phyloP scores from a whole-genome alignment of 2,113 vertebrate species.

The Hippocampus barbouri region DNA sequence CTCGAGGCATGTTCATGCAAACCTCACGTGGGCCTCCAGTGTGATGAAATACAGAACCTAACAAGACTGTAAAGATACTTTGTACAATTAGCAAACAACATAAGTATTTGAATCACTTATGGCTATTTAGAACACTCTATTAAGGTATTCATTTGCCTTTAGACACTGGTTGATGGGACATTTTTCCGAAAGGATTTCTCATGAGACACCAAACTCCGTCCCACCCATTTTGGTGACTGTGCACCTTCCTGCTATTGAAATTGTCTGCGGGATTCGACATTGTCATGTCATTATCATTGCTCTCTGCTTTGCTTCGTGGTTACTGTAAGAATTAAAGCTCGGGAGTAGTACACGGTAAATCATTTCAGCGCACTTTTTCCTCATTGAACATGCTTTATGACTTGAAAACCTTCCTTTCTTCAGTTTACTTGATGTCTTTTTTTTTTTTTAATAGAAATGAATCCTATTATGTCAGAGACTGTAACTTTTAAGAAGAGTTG shows the following conservation, averaged over 20 bases:
- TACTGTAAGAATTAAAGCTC: conserved; percentile 13
- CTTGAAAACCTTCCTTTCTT: conserved; percentile 17
- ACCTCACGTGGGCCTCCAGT: conserved; percentile 1
- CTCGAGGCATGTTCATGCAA: background rate
- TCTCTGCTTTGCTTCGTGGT: background rate
- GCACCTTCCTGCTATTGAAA: conserved; percentile 28
- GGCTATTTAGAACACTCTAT: conserved; percentile 18
- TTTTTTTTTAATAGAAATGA: conserved; percentile 8
- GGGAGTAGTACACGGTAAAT: conserved; percentile 23
- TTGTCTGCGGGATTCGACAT: conserved; percentile 21
- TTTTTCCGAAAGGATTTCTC: background rate
- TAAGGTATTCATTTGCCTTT: conserved; percentile 12
- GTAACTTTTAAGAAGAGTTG: background rate
- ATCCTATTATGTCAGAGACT: background rate
- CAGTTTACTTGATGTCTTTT: conserved; percentile 15
- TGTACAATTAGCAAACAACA: conserved; percentile 42
- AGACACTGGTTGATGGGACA: background rate
- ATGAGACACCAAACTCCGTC: conserved; percentile 14
- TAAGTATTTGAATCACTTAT: conserved; percentile 38
- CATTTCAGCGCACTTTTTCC: conserved; percentile 44
- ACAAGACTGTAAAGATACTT: background rate
- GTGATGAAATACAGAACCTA: background rate
- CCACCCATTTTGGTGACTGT: conserved; percentile 36
- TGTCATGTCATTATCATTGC: conserved; percentile 6
- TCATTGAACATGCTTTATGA: conserved; percentile 12